phyloP scores from a whole-genome alignment of 2,113 vertebrate species.

The Hippoglossus stenolepis region DNA sequence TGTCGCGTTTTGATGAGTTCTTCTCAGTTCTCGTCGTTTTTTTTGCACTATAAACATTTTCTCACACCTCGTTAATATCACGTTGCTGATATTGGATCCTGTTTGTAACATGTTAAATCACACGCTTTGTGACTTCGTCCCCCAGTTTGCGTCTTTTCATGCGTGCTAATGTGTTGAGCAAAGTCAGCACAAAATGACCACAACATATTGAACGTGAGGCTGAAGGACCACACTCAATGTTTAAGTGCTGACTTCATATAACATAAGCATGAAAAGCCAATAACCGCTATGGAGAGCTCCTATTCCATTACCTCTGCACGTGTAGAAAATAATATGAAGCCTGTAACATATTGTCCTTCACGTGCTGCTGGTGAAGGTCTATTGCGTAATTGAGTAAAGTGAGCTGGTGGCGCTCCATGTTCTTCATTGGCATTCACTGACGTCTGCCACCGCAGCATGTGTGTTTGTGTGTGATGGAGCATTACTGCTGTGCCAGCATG shows the following conservation, averaged over 20 bases:
- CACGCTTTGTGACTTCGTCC: neutral
- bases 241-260: constrained; percentile 49
- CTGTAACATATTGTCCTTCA: constrained; percentile 67
- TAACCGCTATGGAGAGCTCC: constrained; percentile 33
- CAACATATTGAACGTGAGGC: constrained; percentile 27
- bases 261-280: constrained; percentile 42
- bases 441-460: constrained; percentile 31
- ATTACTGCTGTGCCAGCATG: constrained; percentile 73
- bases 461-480: constrained; percentile 52
- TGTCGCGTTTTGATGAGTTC: neutral
- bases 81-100: constrained; percentile 34
- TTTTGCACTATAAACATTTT: neutral
- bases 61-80: constrained; percentile 8
- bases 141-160: constrained; percentile 16
- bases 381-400: constrained; percentile 59
- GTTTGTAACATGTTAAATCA: constrained; percentile 5
- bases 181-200: constrained; percentile 27
- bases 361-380: constrained; percentile 64
- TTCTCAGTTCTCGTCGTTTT: neutral
- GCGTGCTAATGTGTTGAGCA: constrained; percentile 1
- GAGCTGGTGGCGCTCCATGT: constrained; percentile 34
- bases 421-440: constrained; percentile 50
- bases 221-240: neutral
- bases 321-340: constrained; percentile 29
- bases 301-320: constrained; percentile 47